A percentile compares a stretch with the other conserved stretches of the same genome.
Conservation (phyloP, 2,113 vertebrate genomes). For the Brienomyrus brachyistius region DNA sequence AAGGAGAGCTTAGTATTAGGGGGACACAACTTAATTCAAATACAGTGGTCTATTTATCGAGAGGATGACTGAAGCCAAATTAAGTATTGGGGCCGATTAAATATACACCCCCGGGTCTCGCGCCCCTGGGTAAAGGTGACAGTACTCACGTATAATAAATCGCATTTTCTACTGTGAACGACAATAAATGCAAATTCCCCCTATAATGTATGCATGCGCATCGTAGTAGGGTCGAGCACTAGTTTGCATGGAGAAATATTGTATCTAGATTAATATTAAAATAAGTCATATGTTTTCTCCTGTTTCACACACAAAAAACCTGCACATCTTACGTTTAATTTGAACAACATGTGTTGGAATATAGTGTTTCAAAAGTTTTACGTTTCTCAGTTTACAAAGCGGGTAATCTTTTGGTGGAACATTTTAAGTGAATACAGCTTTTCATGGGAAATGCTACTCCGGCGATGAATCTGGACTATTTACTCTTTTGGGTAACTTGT, state of each 20-base stretch:
- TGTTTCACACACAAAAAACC: neutral
- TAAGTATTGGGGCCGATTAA: neutral
- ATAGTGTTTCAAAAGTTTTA: neutral
- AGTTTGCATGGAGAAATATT: neutral
- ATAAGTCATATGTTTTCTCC: neutral
- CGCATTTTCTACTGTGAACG: neutral
- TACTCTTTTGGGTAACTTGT: neutral
- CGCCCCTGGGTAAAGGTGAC: neutral
- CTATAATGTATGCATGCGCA: neutral
- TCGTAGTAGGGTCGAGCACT: neutral
- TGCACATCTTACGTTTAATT: neutral
- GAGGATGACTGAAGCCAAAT: neutral
- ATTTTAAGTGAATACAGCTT: neutral
- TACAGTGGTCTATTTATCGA: neutral
- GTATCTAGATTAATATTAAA: neutral
- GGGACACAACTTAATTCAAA: neutral
- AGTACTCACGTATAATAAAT: neutral
- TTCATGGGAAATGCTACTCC: neutral
- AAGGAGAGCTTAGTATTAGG: constrained; percentile 35
- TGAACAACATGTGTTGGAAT: neutral
- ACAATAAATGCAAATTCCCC: neutral
- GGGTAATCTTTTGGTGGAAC: neutral
- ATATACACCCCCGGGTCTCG: neutral
- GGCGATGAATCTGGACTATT: neutral
- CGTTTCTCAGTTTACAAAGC: neutral